phyloP scores from a whole-genome alignment of 2,113 vertebrate species.

The Campylomormyrus tamandua region DNA sequence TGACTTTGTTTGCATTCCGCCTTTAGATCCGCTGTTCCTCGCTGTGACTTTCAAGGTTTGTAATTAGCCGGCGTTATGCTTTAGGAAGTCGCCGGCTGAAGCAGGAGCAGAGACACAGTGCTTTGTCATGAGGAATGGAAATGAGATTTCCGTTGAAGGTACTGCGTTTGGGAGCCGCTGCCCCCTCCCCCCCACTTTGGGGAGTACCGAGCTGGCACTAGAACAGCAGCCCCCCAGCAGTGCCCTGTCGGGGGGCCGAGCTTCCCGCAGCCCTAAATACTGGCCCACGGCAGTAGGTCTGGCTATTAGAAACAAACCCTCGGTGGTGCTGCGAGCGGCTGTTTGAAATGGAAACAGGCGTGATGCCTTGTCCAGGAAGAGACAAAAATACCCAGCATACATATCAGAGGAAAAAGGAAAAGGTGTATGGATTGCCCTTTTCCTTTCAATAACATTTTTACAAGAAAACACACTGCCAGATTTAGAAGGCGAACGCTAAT shows the following conservation, averaged over 20 bases:
- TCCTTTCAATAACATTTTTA: conserved; percentile 8
- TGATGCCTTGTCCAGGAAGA: neutral
- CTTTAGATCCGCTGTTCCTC: conserved; percentile 31
- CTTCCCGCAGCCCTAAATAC: conserved; percentile 1
- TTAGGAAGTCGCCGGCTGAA: conserved; percentile 33
- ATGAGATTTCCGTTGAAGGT: conserved; percentile 35
- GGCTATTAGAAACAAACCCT: conserved; percentile 15
- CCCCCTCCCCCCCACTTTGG: conserved; percentile 35
- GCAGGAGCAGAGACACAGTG: conserved; percentile 8
- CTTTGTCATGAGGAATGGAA: conserved; percentile 26
- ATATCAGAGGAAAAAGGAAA: conserved; percentile 35
- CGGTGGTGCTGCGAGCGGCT: conserved; percentile 25
- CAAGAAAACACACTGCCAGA: conserved; percentile 18
- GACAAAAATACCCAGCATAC: conserved; percentile 26
- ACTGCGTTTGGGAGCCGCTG: conserved; percentile 32
- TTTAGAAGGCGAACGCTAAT: conserved; percentile 43
- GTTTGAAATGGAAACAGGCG: conserved; percentile 22
- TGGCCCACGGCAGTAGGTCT: neutral
- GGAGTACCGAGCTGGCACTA: conserved; percentile 40
- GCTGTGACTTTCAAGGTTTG: conserved; percentile 19
- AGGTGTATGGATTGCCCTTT: conserved; percentile 52
- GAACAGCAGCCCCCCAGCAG: conserved; percentile 24
- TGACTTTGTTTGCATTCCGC: conserved; percentile 24
- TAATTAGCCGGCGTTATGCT: conserved; percentile 37
- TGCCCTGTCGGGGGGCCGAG: conserved; percentile 26